These are phyloP conservation scores for Ophiothrix spiculata DNA, from an alignment of 35 echinoderm and acorn worm species.

Conservation along the genomic window DNA sequence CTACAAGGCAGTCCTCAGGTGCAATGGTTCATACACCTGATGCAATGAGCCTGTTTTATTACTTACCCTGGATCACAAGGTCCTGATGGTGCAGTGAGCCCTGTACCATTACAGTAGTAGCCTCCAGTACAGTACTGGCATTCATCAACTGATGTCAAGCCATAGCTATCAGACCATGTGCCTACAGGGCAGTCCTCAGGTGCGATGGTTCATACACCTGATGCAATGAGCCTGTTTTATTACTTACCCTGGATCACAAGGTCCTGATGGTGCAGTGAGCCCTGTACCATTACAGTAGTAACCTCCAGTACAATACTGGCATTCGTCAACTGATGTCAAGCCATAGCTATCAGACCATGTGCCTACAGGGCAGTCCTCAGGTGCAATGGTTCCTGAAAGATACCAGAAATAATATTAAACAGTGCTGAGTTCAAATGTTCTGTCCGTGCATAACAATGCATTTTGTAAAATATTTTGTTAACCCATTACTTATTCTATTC, in stretches of 20 bases:
- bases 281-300: slow-evolving; percentile 98
- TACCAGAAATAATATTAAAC: too few species aligned
- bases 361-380: slow-evolving; percentile 85
- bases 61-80: slow-evolving; percentile 93
- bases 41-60: neutral
- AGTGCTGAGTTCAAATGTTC: too few species aligned
- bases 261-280: slow-evolving; percentile 81
- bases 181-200: slow-evolving; percentile 90
- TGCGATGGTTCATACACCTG: slow-evolving; percentile 22
- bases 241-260: slow-evolving; percentile 91
- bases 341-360: slow-evolving; percentile 84
- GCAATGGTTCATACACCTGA: slow-evolving; percentile 20
- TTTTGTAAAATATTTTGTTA: too few species aligned
- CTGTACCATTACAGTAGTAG: slow-evolving; percentile 95
- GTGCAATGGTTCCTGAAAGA: slow-evolving; percentile 52
- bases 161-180: slow-evolving; percentile 81
- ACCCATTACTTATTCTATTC: too few species aligned
- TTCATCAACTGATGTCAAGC: slow-evolving; percentile 36
- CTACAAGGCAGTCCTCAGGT: slow-evolving; percentile 83
- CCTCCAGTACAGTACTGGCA: slow-evolving; percentile 80
- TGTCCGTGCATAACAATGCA: too few species aligned
- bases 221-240: neutral
- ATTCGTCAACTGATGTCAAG: slow-evolving; percentile 42
- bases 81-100: slow-evolving; percentile 83
- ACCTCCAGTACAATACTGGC: slow-evolving; percentile 73